Evolutionary conservation across 2,113 vertebrate species (phyloP).

Genomic region (Morone saxatilis): DNA sequence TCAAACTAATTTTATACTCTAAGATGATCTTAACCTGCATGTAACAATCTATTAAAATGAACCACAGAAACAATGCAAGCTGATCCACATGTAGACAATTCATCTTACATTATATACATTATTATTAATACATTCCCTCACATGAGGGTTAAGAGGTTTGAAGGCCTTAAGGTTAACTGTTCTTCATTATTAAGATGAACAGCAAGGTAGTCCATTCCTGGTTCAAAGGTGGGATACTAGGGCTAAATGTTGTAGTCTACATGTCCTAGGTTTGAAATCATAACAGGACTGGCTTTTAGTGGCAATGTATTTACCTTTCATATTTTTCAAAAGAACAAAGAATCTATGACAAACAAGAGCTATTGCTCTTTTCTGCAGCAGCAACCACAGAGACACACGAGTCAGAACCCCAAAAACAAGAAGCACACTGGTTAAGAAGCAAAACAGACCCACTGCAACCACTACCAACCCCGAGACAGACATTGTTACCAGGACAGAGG

Average conservation of each 20-base stretch:
- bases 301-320: neutral
- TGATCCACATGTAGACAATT: conserved; percentile 1
- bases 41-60: conserved; percentile 7
- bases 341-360: conserved; percentile 12
- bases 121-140: neutral
- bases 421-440: conserved; percentile 79
- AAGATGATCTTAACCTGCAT: neutral
- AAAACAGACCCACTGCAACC: conserved; percentile 79
- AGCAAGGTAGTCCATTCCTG: conserved; percentile 5
- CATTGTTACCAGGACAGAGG: conserved; percentile 70
- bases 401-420: conserved; percentile 57
- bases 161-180: neutral
- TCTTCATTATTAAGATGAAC: neutral
- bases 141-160: conserved; percentile 25
- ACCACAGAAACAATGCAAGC: conserved; percentile 22
- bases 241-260: neutral
- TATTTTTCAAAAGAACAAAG: neutral
- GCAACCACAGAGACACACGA: conserved; percentile 45
- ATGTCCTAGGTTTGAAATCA: neutral
- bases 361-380: conserved; percentile 24
- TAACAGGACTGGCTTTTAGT: neutral
- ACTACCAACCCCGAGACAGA: conserved; percentile 75
- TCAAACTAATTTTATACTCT: conserved; percentile 35
- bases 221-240: neutral
- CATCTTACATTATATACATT: no score